Evolutionary conservation across 2,113 vertebrate species (phyloP).

Genomic region (Urocynchramus pylzowi): DNA sequence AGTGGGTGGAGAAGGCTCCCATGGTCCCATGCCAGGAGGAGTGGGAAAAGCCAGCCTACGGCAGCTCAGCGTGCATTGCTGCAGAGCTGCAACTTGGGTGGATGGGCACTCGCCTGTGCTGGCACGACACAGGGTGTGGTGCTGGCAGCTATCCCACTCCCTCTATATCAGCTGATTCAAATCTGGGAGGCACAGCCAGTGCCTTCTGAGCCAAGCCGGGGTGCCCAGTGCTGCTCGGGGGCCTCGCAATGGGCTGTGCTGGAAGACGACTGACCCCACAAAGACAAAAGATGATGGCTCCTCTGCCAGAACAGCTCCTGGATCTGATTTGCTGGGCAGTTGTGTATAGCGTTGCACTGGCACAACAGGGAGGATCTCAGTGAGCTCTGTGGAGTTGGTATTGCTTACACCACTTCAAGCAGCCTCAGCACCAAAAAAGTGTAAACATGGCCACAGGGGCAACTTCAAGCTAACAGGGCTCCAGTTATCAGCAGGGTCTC

Average conservation of each 20-base stretch:
- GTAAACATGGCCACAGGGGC: not conserved
- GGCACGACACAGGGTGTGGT: not conserved
- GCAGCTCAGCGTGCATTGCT: not conserved
- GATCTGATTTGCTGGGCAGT: not conserved
- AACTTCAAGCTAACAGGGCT: not conserved
- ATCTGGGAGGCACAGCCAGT: not conserved
- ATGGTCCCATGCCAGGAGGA: not conserved
- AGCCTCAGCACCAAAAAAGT: not conserved
- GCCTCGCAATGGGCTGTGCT: not conserved
- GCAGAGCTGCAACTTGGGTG: not conserved
- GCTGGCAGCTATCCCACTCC: not conserved
- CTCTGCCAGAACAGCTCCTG: not conserved
- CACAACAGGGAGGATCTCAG: not conserved
- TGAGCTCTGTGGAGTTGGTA: accelerated
- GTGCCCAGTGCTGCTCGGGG: not conserved
- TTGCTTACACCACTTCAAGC: not conserved
- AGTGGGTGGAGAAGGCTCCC: not conserved
- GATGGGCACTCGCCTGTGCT: not conserved
- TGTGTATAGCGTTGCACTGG: accelerated
- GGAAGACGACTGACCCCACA: not conserved
- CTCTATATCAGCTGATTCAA: not conserved
- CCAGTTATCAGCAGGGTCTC: not conserved
- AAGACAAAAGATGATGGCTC: not conserved
- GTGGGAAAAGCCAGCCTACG: not conserved
- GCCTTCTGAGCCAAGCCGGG: accelerated